Base-by-base conservation (phyloP, 2,888 invertebrate genomes). In the Patella ulyssiponensis region DNA sequence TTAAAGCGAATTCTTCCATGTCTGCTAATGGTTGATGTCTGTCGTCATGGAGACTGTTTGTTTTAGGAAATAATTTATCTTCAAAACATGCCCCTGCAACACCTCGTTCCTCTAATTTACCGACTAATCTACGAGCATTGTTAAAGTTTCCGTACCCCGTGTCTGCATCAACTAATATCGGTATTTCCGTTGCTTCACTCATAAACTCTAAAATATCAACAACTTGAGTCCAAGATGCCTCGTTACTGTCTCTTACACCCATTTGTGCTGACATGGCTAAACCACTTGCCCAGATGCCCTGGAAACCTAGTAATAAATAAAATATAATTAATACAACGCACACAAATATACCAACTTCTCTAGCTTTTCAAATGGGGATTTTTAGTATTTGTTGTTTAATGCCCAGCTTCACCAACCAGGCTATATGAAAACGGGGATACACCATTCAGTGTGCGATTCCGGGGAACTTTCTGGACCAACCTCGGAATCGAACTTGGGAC, bases 111-210 rank as follows among this genome's bases (percentile, higher is more conserved):
- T 92, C 92, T 72, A 92, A 84, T 81, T 92, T 92, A 11, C 88
- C 83, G 3, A 92, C 91, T 51, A 92, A 87, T 78, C 92, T 83
- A 17, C 92, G 83, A 3, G 92, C 92, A 86, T 92, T 92, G 84
- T 92, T 92, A 83, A 92, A 92, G 82, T 92, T 92, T 14, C 92
- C 92, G 81, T 91, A 92, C 15, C 92, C 92, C 9, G 92, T 92
- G 81, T 92, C 92, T n/a, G 92, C 92, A 85, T 92, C 92, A 23
- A 92, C 85, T 51, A 92, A 85, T 71, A 92, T 92, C 0, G 92
- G 92, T 53, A 92, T 84, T n/a, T 85, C 81, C 9, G 91, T 90
- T 14, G 91, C 92, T 81, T 92, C 92, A 54, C 91, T 89, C 92
- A 92, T 92, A 82, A 91, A 92, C 81, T 92, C 92, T 54, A 91